phyloP scores from a whole-genome alignment of 2,888 invertebrate genomes.

The Eudasyphora cyanicolor region DNA sequence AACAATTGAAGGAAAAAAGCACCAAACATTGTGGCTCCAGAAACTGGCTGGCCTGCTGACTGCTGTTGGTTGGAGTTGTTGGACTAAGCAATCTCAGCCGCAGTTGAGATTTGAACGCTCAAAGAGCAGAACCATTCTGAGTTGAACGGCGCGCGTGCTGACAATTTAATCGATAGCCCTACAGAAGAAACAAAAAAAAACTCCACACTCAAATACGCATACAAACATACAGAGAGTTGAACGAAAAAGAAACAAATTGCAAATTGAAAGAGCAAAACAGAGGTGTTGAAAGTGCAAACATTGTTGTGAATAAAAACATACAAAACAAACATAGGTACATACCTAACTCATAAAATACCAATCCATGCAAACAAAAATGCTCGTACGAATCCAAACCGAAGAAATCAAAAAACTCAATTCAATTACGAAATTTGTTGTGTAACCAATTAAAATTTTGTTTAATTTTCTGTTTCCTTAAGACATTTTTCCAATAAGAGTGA shows the following conservation, averaged over 20 bases:
- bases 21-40: conserved; percentile 48
- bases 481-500: too few species aligned
- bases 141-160: conserved; percentile 51
- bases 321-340: conserved; percentile 6
- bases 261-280: conserved; percentile 30
- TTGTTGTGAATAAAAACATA: not conserved
- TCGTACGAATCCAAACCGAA: too few species aligned
- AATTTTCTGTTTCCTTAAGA: too few species aligned
- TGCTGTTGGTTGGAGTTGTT: conserved; percentile 55
- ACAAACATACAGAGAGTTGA: not conserved
- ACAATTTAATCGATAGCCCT: conserved; percentile 16
- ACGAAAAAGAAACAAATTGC: conserved; percentile 39
- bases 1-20: conserved; percentile 60
- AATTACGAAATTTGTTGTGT: too few species aligned
- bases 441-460: too few species aligned
- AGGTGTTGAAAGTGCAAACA: conserved; percentile 35
- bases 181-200: conserved; percentile 36
- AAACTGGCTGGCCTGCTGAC: conserved; percentile 9
- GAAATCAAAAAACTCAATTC: too few species aligned
- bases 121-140: conserved; percentile 76
- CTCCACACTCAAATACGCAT: conserved; percentile 23
- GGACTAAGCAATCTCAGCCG: conserved; percentile 62
- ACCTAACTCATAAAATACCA: too few species aligned
- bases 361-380: too few species aligned
- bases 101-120: conserved; percentile 77